A percentile compares a stretch with the other conserved stretches of the same genome.
Evolutionary conservation across 2,888 invertebrate species (phyloP).

Genomic region (Blera fallax): DNA sequence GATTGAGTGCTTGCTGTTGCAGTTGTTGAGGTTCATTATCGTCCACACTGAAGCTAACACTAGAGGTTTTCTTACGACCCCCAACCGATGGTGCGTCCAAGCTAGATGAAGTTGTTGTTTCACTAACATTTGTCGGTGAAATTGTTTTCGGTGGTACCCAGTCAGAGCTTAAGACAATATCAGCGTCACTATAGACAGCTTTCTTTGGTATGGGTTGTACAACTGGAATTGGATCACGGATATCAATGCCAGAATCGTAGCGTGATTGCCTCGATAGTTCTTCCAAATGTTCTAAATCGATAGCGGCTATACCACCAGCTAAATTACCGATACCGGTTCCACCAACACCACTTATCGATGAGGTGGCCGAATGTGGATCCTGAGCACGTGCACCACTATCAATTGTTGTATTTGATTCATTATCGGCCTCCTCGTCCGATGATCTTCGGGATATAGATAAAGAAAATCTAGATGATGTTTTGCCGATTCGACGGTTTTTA

Average conservation of each 20-base stretch:
- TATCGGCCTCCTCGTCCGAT: slow-evolving; percentile 81
- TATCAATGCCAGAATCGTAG: slow-evolving; percentile 95
- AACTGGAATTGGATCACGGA: slow-evolving; percentile 88
- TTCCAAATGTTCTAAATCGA: slow-evolving; percentile 82
- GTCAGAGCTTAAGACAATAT: slow-evolving; percentile 92
- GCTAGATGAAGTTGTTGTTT: slow-evolving; percentile 80
- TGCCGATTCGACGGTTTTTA: slow-evolving; percentile 67
- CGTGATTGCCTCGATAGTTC: slow-evolving; percentile 91
- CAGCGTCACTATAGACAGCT: slow-evolving; percentile 90
- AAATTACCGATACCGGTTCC: slow-evolving; percentile 60
- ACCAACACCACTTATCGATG: slow-evolving; percentile 76
- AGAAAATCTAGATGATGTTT: slow-evolving; percentile 79
- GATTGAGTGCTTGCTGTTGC: slow-evolving; percentile 73
- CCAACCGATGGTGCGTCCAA: slow-evolving; percentile 77
- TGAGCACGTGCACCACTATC: slow-evolving; percentile 79
- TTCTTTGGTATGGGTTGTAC: slow-evolving; percentile 85
- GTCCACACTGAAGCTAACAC: slow-evolving; percentile 88
- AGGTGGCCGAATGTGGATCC: slow-evolving; percentile 78
- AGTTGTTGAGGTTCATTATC: slow-evolving; percentile 82
- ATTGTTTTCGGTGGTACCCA: slow-evolving; percentile 94
- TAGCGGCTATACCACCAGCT: slow-evolving; percentile 76
- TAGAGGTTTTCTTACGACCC: slow-evolving; percentile 87
- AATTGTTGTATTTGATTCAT: slow-evolving; percentile 79
- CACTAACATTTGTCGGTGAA: slow-evolving; percentile 87
- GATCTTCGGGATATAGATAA: slow-evolving; percentile 82